Conservation (phyloP, 2,888 invertebrate species). For the Drosophila cyrtoloma region DNA sequence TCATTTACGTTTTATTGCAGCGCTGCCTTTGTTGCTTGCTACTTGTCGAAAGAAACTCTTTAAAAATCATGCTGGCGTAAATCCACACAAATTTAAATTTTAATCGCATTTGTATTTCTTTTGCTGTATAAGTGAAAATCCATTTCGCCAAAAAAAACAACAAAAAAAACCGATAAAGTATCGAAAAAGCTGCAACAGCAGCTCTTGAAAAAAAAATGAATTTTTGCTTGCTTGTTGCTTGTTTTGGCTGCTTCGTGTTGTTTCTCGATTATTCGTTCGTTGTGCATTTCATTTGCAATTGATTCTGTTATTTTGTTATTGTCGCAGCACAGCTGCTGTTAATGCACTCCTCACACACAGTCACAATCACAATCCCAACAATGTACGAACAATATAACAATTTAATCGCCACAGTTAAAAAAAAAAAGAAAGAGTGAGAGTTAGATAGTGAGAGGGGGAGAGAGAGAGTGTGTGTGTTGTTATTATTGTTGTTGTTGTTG, state of each 20-base stretch:
- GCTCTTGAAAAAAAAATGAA: slow-evolving; percentile 37
- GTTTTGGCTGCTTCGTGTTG: slow-evolving; percentile 21
- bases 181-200: slow-evolving; percentile 34
- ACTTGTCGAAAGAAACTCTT: slow-evolving; percentile 57
- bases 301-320: slow-evolving; percentile 45
- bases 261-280: slow-evolving; percentile 23
- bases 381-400: slow-evolving; percentile 44
- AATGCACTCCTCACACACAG: slow-evolving; percentile 44
- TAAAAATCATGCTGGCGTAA: slow-evolving; percentile 82
- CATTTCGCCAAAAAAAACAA: slow-evolving; percentile 21
- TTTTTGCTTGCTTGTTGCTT: slow-evolving; percentile 27
- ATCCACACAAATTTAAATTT: slow-evolving; percentile 81
- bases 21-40: slow-evolving; percentile 24
- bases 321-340: slow-evolving; percentile 46
- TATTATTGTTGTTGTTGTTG: slow-evolving; percentile 16
- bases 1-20: slow-evolving; percentile 54
- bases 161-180: slow-evolving; percentile 16
- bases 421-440: slow-evolving; percentile 14
- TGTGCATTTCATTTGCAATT: slow-evolving; percentile 55
- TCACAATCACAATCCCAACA: slow-evolving; percentile 32
- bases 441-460: slow-evolving; percentile 12
- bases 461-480: slow-evolving; percentile 11
- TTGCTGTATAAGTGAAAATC: slow-evolving; percentile 59
- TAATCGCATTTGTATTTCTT: slow-evolving; percentile 65
- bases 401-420: slow-evolving; percentile 33